These are phyloP conservation scores for Acronicta leporina DNA, from an alignment of 2,888 invertebrate species.

Conservation along the genomic window DNA sequence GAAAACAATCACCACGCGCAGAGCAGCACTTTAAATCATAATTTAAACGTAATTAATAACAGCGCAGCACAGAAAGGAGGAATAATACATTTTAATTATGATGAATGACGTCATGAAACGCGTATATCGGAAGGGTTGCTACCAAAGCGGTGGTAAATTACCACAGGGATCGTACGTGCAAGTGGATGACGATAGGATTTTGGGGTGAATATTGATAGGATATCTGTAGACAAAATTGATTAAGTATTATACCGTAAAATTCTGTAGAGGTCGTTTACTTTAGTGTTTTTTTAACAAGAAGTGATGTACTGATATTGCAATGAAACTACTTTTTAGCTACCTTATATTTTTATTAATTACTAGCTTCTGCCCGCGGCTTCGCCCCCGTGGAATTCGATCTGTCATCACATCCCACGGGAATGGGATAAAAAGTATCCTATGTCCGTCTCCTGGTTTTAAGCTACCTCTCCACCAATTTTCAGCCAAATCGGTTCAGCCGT, in stretches of 20 bases:
- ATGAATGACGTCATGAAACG: conserved; percentile 67
- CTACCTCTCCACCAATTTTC: too few species aligned
- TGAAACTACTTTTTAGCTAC: too few species aligned
- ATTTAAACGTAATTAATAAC: conserved; percentile 68
- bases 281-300: too few species aligned
- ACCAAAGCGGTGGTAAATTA: conserved; percentile 53
- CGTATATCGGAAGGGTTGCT: conserved; percentile 53
- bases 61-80: conserved; percentile 62
- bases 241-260: too few species aligned
- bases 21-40: conserved; percentile 58
- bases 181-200: conserved; percentile 49
- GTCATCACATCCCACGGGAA: too few species aligned
- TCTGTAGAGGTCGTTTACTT: background rate
- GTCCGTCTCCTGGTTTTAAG: too few species aligned
- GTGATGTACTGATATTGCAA: too few species aligned
- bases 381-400: too few species aligned
- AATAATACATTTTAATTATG: conserved; percentile 79
- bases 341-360: too few species aligned
- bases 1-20: conserved; percentile 49
- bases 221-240: conserved; percentile 1
- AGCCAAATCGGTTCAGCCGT: too few species aligned
- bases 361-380: too few species aligned
- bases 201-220: conserved; percentile 46
- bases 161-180: conserved; percentile 41
- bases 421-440: too few species aligned